A percentile compares a stretch with the other conserved stretches of the same genome.
These are phyloP conservation scores for Ploceus nigricollis DNA, from an alignment of 2,113 vertebrate genomes.

Conservation along the genomic window DNA sequence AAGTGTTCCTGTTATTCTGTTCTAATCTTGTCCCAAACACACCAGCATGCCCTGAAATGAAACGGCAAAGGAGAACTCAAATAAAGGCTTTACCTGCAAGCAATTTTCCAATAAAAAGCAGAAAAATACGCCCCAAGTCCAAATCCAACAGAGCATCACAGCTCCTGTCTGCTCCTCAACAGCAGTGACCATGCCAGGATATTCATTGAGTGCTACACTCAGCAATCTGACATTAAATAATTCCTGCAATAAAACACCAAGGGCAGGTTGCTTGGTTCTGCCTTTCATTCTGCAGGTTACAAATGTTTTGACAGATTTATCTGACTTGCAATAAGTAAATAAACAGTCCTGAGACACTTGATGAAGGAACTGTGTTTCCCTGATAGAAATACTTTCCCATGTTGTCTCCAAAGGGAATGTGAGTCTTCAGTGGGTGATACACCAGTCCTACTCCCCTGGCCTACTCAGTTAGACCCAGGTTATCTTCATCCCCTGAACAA, in stretches of 20 bases:
- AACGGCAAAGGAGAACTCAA: not conserved
- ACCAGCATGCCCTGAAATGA: not conserved
- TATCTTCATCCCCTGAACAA: not conserved
- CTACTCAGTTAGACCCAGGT: not conserved
- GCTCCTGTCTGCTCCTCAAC: not conserved
- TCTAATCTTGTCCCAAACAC: conserved; percentile 17
- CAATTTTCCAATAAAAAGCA: not conserved
- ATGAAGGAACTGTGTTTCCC: not conserved
- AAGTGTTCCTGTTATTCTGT: not conserved
- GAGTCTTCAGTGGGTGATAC: not conserved
- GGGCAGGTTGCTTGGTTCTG: not conserved
- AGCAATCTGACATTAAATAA: not conserved
- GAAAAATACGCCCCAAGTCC: not conserved
- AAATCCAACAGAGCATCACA: not conserved
- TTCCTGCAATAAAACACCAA: not conserved
- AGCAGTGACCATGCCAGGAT: not conserved
- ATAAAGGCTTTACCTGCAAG: not conserved
- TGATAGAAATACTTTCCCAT: not conserved
- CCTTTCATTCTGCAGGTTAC: not conserved
- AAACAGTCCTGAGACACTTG: not conserved
- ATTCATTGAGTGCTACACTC: not conserved
- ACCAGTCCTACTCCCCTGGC: not conserved
- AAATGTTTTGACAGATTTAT: not conserved
- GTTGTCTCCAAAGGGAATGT: not conserved
- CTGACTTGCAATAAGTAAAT: not conserved